These are phyloP conservation scores for Hyppa rectilinea DNA, from an alignment of 2,888 invertebrate genomes.

Conservation along the genomic window DNA sequence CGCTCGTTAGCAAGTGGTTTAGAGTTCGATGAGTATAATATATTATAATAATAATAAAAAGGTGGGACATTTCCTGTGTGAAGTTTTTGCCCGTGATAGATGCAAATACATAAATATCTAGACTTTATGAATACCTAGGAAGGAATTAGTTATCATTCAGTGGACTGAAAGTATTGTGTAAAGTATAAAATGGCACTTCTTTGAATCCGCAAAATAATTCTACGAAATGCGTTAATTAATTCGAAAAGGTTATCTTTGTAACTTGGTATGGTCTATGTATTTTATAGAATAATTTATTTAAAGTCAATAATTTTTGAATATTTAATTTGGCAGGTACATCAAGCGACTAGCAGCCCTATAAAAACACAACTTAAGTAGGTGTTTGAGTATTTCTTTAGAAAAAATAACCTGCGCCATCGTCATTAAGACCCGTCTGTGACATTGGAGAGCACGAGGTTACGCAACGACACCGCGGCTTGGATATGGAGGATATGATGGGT, in stretches of 20 bases:
- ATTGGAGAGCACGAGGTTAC: constrained; percentile 22
- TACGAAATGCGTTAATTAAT: background rate
- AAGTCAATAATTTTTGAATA: background rate
- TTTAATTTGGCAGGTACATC: background rate
- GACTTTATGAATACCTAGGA: background rate
- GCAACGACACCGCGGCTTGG: background rate
- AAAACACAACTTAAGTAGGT: constrained; percentile 61
- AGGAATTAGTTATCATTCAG: background rate
- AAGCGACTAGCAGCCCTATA: constrained; percentile 49
- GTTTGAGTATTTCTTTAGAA: constrained; percentile 65
- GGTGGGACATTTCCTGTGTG: background rate
- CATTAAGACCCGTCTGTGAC: constrained; percentile 32
- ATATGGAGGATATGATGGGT: constrained; percentile 40
- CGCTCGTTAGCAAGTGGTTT: background rate
- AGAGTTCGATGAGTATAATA: constrained; percentile 1
- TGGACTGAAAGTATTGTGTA: background rate
- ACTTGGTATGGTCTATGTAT: no score
- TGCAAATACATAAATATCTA: no score
- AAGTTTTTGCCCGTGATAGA: background rate
- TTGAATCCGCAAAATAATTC: background rate
- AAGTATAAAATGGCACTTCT: background rate
- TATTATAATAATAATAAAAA: constrained; percentile 1
- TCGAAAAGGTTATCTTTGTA: no score
- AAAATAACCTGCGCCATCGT: constrained; percentile 55
- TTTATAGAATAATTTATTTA: background rate